Conservation (phyloP, 2,888 invertebrate genomes). For the Seira musarum region DNA sequence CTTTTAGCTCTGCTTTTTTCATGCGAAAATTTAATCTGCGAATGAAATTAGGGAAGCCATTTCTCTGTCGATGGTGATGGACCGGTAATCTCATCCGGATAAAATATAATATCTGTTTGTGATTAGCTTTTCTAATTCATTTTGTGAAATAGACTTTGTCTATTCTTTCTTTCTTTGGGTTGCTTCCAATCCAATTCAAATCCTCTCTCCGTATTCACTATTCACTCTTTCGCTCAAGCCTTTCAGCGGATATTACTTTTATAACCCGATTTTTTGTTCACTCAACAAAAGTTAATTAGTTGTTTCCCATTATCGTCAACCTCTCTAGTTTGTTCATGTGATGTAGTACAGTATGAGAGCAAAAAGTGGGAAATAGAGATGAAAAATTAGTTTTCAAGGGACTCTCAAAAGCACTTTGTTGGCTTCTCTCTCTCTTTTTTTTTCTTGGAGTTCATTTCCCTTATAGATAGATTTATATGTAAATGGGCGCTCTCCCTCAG, state of each 20-base stretch:
- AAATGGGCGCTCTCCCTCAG: neutral
- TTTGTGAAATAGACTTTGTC: neutral
- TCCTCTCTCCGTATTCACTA: slow-evolving; percentile 23
- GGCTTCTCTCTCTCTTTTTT: neutral
- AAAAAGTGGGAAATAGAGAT: neutral
- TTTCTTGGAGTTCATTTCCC: neutral
- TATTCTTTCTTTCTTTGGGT: neutral
- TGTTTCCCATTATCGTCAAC: slow-evolving; percentile 25
- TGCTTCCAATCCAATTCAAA: neutral
- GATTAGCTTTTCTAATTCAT: neutral
- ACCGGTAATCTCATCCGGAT: slow-evolving; percentile 16
- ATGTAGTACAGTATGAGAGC: slow-evolving; percentile 8
- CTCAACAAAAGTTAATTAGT: slow-evolving; percentile 60
- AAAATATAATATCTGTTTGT: slow-evolving; percentile 6
- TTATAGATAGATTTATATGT: neutral
- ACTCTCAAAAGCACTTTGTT: neutral
- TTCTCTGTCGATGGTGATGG: neutral
- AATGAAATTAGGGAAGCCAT: neutral
- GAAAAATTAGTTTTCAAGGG: slow-evolving; percentile 4
- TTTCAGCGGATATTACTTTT: slow-evolving; percentile 50
- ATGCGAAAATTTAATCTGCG: neutral
- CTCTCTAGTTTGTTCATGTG: neutral
- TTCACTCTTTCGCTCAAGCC: too few species aligned
- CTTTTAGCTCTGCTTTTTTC: slow-evolving; percentile 2
- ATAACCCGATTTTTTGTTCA: slow-evolving; percentile 52